Conservation (phyloP, 2,888 invertebrate species). For the Spilosoma lubricipeda region DNA sequence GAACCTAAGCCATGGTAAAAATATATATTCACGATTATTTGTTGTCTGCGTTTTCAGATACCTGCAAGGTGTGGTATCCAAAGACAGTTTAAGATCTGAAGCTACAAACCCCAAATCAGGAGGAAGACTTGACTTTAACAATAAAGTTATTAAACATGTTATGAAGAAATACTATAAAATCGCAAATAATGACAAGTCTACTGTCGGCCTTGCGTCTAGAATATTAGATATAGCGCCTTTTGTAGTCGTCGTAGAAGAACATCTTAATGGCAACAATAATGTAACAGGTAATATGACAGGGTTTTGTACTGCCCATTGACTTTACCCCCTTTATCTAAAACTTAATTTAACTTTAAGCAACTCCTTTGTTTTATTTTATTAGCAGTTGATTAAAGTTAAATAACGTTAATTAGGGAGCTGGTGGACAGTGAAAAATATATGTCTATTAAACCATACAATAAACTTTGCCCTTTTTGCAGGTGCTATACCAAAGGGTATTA, state of each 20-base stretch:
- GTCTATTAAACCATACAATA: not conserved
- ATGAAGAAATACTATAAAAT: conserved; percentile 90
- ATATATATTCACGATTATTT: not conserved
- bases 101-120: conserved; percentile 85
- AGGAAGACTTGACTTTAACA: conserved; percentile 76
- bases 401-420: no score
- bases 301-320: not conserved
- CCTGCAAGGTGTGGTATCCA: conserved; percentile 63
- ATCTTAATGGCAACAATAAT: conserved; percentile 45
- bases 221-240: conserved; percentile 92
- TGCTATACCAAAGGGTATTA: conserved; percentile 60
- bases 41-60: conserved; percentile 51
- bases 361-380: no score
- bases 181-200: conserved; percentile 73
- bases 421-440: not conserved
- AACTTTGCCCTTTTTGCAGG: conserved; percentile 49
- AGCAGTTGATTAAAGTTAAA: no score
- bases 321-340: no score
- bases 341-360: no score
- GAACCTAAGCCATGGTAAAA: not conserved
- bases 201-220: conserved; percentile 90
- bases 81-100: conserved; percentile 87
- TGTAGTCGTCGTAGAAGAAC: conserved; percentile 86
- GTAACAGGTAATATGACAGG: conserved; percentile 31
- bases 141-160: conserved; percentile 87